Evolutionary conservation across 2,888 invertebrate species (phyloP), one percentile per base, ranked within the genome.

Genomic region (Agriotes lineatus): DNA sequence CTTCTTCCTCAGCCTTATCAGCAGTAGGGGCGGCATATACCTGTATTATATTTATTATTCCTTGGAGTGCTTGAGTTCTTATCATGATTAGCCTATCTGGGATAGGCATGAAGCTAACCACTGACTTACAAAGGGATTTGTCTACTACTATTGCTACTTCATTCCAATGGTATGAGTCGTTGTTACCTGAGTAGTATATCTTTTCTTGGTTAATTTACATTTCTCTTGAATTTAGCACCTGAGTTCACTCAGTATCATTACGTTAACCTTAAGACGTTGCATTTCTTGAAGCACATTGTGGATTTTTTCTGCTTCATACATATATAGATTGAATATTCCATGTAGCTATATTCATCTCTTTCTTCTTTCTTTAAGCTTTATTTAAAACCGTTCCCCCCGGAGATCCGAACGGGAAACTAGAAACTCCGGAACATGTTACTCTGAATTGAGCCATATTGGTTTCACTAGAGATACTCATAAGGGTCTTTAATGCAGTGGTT

Each of bases 401-500:
- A 25, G 25, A 25, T 25, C 25, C 25, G 25, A 25, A 25, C 7
- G 25, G 25, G 25, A 7, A 25, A 25, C 25, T 25, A 25, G 25
- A 25, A 7, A 25, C 25, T 25, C 42, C 64, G 57, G 66, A 42
- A 60, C 14, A 48, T 59, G 48, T 66, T 39, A 39, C 56, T 48
- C 14, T 60, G 37, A 45, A 59, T 16, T 33, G 25, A 48, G 48
- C 59, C 60, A 50, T 44, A 42, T 39, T 64, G 56, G 35, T 64
- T 65, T 16, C 48, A 56, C 64, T 68, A 56, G 59, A 37, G 59
- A 65, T 68, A 50, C 44, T 30, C 56, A 50, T 45, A 18, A 16
- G 39, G 12, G 42, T 30, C 22, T 59, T 66, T 69, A 68, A 68
- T 68, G 63, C 63, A 56, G 68, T 68, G 58, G 65, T 66, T 66